Base-by-base conservation (phyloP, 1,140 invertebrate genomes). In the Bombus sibiricus region DNA sequence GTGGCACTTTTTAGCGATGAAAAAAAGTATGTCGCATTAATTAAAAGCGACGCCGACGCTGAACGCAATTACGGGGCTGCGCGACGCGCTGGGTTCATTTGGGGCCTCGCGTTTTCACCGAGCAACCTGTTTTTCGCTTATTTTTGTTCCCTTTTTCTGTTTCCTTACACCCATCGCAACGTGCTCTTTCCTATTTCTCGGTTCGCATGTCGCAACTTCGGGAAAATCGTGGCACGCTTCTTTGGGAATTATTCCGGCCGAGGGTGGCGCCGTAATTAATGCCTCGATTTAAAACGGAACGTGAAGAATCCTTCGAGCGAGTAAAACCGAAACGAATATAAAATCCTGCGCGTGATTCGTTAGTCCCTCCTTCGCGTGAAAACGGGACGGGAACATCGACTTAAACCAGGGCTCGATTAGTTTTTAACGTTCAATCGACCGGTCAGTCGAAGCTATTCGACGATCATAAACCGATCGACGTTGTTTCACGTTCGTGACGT, bases 1-100 rank as follows among this genome's bases (percentile, higher is more conserved):
- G 88, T 89, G 88, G 85, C 88, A 89, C 88, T 89, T 89, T 89
- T 89, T 88, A 89, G 85, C 81, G 88, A 89, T 89, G 85, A 76
- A 89, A 90, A 92, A 92, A 94, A 92, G 90, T 92, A 91, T 92
- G 93, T 92, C 92, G 91, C 90, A 94, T 94, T 94, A 94, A 94
- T 94, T 94, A 94, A 93, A 94, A 89, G 78, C 87, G 82, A 86
- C 88, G 85, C 84, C 85, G 88, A 83, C 88, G 81, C 64, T 86
- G 88, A 89, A 85, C 88, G 91, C 87, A 92, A 92, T 92, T 92
- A 92, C 86, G 86, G 85, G 80, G 88, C 78, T 82, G 88, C 77
- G 84, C 85, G 78, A 86, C 85, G 83, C 73, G 69, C 78, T 73
- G 57, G 89, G 81, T 90, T 87, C 87, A 89, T 90, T 89, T 79